Percentiles rank a stretch among this genome's conserved stretches.
Conservation (phyloP, 1,140 invertebrate species). For the Drosophila sp. region DNA sequence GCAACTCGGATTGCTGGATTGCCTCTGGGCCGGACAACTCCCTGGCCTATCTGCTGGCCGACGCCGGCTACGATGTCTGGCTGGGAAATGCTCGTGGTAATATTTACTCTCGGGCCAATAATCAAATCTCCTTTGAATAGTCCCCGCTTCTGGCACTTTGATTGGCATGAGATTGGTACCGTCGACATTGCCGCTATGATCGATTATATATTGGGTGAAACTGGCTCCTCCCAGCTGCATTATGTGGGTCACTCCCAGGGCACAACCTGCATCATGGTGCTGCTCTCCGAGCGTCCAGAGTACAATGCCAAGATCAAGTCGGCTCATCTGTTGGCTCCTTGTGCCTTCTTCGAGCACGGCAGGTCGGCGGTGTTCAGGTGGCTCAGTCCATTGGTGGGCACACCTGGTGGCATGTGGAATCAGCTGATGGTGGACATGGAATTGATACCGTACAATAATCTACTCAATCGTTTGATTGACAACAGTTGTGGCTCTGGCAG, state of each 20-base stretch:
- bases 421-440: conserved; percentile 58
- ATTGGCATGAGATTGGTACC: conserved; percentile 89
- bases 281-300: conserved; percentile 85
- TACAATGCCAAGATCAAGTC: conserved; percentile 86
- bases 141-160: conserved; percentile 84
- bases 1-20: conserved; percentile 73
- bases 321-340: conserved; percentile 86
- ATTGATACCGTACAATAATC: conserved; percentile 64
- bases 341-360: conserved; percentile 84
- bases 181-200: conserved; percentile 89
- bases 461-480: conserved; percentile 65
- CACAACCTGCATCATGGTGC: conserved; percentile 85
- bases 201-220: conserved; percentile 87
- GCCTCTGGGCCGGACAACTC: conserved; percentile 64
- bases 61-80: conserved; percentile 90
- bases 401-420: conserved; percentile 77
- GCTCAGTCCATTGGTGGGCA: conserved; percentile 59
- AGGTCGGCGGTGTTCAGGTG: conserved; percentile 53
- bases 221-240: conserved; percentile 73
- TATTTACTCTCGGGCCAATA: conserved; percentile 87
- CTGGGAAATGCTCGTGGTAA: conserved; percentile 90
- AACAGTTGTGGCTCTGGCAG: conserved; percentile 45
- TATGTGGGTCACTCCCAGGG: conserved; percentile 87
- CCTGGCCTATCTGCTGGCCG: conserved; percentile 87
- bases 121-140: conserved; percentile 81